Evolutionary conservation across 1,140 invertebrate species (phyloP).

Genomic region (Drosophila gunungcola): DNA sequence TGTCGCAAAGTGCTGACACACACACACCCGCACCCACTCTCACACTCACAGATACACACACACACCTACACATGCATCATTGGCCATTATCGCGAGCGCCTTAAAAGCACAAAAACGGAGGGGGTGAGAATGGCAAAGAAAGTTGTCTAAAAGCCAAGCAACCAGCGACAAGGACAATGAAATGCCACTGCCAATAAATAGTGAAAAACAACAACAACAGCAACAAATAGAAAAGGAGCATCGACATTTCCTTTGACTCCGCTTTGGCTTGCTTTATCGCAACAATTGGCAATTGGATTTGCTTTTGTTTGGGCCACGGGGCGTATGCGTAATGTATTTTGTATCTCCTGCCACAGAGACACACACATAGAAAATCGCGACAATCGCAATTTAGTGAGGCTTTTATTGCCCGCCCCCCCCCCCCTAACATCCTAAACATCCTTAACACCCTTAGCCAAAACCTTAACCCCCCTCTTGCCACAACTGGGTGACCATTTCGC

Average conservation of each 20-base stretch:
- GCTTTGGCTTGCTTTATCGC: slow-evolving; percentile 53
- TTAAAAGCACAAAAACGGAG: slow-evolving; percentile 67
- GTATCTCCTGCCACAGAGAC: slow-evolving; percentile 41
- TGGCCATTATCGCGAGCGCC: slow-evolving; percentile 75
- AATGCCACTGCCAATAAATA: slow-evolving; percentile 70
- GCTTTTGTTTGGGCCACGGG: slow-evolving; percentile 54
- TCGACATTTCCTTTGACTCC: slow-evolving; percentile 47
- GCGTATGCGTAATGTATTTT: slow-evolving; percentile 64
- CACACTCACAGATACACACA: no score
- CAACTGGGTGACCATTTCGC: slow-evolving; percentile 27
- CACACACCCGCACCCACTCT: no score
- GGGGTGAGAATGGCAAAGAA: slow-evolving; percentile 46
- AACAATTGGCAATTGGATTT: slow-evolving; percentile 63
- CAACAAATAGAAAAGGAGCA: slow-evolving; percentile 27
- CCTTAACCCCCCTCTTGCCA: not conserved
- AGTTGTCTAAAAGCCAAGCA: slow-evolving; percentile 80
- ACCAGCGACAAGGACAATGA: slow-evolving; percentile 69
- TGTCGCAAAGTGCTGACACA: slow-evolving; percentile 71
- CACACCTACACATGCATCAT: slow-evolving; percentile 61
- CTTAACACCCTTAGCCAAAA: slow-evolving; percentile 13
- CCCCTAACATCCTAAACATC: slow-evolving; percentile 14
- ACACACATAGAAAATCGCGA: slow-evolving; percentile 50
- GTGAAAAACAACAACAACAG: slow-evolving; percentile 47
- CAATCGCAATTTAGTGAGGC: slow-evolving; percentile 77
- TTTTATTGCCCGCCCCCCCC: slow-evolving; percentile 58